These are phyloP conservation scores for Oceanites oceanicus DNA, from an alignment of 2,113 vertebrate genomes.

Conservation along the genomic window DNA sequence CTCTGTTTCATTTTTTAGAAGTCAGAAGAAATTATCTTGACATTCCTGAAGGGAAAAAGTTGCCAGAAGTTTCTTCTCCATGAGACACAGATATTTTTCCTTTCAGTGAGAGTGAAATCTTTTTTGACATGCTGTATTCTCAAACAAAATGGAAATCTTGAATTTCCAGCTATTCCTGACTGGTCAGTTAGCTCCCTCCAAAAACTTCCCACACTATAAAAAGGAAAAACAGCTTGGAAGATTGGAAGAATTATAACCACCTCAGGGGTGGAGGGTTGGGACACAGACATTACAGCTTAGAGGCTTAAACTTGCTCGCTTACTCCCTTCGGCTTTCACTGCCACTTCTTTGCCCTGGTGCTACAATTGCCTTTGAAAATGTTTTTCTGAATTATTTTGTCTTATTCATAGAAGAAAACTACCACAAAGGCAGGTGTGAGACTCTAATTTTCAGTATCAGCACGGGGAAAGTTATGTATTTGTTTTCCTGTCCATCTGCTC, in stretches of 20 bases:
- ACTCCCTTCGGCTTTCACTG: not conserved
- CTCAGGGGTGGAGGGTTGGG: not conserved
- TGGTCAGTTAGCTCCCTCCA: not conserved
- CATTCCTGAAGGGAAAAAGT: conserved; percentile 29
- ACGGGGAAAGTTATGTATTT: not conserved
- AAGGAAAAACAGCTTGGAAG: not conserved
- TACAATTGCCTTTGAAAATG: not conserved
- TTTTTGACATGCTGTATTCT: not conserved
- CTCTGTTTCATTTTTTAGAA: conserved; percentile 55
- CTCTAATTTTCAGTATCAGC: not conserved
- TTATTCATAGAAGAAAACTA: not conserved
- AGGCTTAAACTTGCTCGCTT: not conserved
- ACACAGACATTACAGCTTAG: not conserved
- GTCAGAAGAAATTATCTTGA: conserved; percentile 63
- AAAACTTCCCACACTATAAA: not conserved
- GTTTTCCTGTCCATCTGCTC: not conserved
- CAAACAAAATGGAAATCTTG: conserved; percentile 25
- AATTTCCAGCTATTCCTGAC: conserved; percentile 11
- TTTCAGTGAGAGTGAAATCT: not conserved
- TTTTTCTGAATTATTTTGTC: not conserved
- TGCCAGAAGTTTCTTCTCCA: conserved; percentile 42
- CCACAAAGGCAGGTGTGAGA: not conserved
- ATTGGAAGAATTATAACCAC: not conserved
- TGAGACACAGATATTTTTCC: conserved; percentile 39
- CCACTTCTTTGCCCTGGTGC: not conserved